These are phyloP conservation scores for Discoglossus pictus DNA, from an alignment of 2,797 vertebrate genomes.

Conservation along the genomic window DNA sequence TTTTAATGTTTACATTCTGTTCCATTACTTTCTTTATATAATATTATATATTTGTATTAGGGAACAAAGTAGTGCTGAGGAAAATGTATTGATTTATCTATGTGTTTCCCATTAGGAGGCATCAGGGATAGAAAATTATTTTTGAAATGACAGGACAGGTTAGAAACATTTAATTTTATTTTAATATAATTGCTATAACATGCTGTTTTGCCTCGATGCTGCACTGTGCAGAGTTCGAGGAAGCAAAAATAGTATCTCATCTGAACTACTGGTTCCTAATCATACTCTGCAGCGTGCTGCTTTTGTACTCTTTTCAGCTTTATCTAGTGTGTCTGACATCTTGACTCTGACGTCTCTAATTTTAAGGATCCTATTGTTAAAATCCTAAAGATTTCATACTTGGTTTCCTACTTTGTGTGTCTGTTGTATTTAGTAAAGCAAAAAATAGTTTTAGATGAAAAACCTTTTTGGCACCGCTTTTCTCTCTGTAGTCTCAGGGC, in stretches of 20 bases:
- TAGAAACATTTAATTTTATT: constrained; percentile 25
- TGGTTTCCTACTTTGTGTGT: constrained; percentile 49
- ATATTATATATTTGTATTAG: too few relatives aligned
- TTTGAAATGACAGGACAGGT: too few relatives aligned
- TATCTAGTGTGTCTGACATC: constrained; percentile 48
- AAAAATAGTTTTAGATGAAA: constrained; percentile 33
- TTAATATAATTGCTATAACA: constrained; percentile 39
- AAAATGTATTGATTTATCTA: too few relatives aligned
- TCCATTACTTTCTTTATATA: too few relatives aligned
- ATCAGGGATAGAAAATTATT: too few relatives aligned
- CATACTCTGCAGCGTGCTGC: constrained; percentile 24
- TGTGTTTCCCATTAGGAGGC: too few relatives aligned
- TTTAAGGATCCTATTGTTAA: constrained; percentile 45
- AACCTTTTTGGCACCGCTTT: constrained; percentile 6
- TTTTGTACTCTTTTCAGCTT: constrained; percentile 39
- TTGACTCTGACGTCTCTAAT: constrained; percentile 33
- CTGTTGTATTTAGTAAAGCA: constrained; percentile 44
- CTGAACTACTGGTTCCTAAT: constrained; percentile 32
- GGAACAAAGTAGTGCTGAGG: too few relatives aligned
- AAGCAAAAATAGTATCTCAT: constrained; percentile 41
- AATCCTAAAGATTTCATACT: constrained; percentile 44
- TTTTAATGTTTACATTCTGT: too few relatives aligned
- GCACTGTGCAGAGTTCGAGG: constrained; percentile 27
- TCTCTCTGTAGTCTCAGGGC: constrained; percentile 13
- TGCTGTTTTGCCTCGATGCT: constrained; percentile 32